A percentile compares a stretch with the other conserved stretches of the same genome.
These are phyloP conservation scores for Bombus superbus DNA, from an alignment of 1,140 invertebrate genomes.

Conservation along the genomic window DNA sequence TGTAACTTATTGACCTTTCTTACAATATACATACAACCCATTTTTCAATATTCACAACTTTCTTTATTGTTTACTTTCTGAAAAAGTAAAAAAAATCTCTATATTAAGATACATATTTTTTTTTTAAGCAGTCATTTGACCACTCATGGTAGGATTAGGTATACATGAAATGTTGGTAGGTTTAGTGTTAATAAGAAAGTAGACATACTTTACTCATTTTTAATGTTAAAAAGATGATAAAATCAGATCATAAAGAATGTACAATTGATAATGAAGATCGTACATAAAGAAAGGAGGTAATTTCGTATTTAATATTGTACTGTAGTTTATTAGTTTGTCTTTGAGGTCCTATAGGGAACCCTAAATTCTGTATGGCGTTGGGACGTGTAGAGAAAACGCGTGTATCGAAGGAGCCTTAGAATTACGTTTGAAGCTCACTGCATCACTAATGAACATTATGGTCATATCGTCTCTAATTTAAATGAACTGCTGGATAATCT, in stretches of 20 bases:
- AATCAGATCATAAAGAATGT: conserved; percentile 5
- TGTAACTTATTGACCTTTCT: too few species aligned
- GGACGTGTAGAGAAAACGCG: background rate
- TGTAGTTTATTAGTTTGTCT: background rate
- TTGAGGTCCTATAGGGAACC: background rate
- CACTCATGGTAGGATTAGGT: too few species aligned
- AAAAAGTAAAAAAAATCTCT: too few species aligned
- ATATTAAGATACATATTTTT: too few species aligned
- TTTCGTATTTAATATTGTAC: background rate
- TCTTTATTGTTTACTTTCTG: too few species aligned
- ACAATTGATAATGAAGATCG: conserved; percentile 16
- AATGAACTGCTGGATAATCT: conserved; percentile 5
- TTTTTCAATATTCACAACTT: too few species aligned
- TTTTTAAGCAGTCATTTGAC: too few species aligned
- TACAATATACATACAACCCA: too few species aligned
- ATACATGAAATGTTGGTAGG: too few species aligned
- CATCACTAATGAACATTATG: conserved; percentile 10
- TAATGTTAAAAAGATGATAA: background rate
- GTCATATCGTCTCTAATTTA: conserved; percentile 4
- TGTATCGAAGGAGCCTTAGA: conserved; percentile 6
- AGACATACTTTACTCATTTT: background rate
- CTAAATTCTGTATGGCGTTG: background rate
- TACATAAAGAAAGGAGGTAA: background rate
- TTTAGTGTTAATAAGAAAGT: background rate
- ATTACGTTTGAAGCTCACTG: background rate